phyloP scores from a whole-genome alignment of 1,140 invertebrate species.

The Coenobita brevimanus region DNA sequence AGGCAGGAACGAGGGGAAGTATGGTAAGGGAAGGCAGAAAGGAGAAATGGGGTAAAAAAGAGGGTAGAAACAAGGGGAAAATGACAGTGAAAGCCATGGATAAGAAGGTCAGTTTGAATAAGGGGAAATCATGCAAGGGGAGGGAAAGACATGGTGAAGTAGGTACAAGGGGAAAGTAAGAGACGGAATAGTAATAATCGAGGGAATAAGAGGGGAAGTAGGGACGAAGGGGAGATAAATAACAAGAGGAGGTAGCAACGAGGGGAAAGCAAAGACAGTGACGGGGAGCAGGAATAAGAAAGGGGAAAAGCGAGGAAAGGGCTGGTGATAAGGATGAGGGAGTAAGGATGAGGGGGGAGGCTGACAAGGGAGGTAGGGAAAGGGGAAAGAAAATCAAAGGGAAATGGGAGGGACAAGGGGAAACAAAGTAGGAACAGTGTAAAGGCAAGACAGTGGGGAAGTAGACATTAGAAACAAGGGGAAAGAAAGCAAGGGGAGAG shows the following conservation, averaged over 20 bases:
- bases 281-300: neutral
- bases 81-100: neutral
- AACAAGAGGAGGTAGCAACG: neutral
- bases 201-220: neutral
- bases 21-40: neutral
- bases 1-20: neutral
- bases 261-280: neutral
- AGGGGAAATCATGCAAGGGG: no score
- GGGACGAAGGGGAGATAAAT: neutral
- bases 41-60: neutral
- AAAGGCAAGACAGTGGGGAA: no score
- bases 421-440: no score
- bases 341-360: no score
- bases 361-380: no score
- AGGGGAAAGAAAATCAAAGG: no score
- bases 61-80: neutral
- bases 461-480: no score
- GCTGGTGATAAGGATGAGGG: no score
- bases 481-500: no score
- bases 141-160: neutral
- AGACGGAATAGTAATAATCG: neutral
- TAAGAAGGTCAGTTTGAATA: neutral
- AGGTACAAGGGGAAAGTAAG: neutral
- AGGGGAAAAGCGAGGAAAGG: conserved; percentile 1
- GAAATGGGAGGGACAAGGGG: no score